Evolutionary conservation across 92 coral and sea anemone species (phyloP).

Genomic region (Anthopleura xanthogrammica): DNA sequence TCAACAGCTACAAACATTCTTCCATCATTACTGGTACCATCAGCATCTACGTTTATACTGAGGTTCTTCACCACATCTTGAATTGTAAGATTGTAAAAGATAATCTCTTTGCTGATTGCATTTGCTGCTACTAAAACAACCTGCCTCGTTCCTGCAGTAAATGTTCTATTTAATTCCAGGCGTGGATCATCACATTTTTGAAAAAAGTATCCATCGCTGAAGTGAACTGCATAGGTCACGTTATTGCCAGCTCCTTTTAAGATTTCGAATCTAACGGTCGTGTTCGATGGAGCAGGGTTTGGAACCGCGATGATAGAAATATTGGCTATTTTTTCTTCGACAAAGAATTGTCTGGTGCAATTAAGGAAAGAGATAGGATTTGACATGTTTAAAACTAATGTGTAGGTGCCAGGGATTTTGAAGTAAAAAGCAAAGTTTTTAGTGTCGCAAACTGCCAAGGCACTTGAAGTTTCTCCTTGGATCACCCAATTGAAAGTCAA

Average conservation of each 20-base stretch:
- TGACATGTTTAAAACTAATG: constrained; percentile 63
- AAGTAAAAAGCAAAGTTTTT: constrained; percentile 54
- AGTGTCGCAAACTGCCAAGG: constrained; percentile 40
- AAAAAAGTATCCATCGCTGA: constrained; percentile 70
- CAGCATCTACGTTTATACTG: constrained; percentile 39
- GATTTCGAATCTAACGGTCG: constrained; percentile 64
- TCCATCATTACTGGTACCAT: constrained; percentile 16
- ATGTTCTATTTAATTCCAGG: constrained; percentile 62
- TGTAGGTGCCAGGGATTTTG: constrained; percentile 50
- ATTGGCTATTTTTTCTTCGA: constrained; percentile 65
- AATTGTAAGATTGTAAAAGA: constrained; percentile 69
- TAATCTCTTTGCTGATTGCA: constrained; percentile 60
- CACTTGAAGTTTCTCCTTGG: constrained; percentile 27
- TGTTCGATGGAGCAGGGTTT: constrained; percentile 81
- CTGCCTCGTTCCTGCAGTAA: constrained; percentile 67
- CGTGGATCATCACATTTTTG: constrained; percentile 35
- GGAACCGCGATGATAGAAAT: constrained; percentile 65
- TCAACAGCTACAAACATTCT: constrained; percentile 48
- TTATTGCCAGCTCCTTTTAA: constrained; percentile 70
- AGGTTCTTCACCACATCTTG: constrained; percentile 67
- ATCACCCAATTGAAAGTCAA: constrained; percentile 72
- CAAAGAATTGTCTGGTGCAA: constrained; percentile 51
- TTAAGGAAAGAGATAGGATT: constrained; percentile 64
- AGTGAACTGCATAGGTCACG: constrained; percentile 65
- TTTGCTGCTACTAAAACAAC: constrained; percentile 62